These are phyloP conservation scores for Sacculina carcini DNA, from an alignment of 2,888 invertebrate species.

Conservation along the genomic window DNA sequence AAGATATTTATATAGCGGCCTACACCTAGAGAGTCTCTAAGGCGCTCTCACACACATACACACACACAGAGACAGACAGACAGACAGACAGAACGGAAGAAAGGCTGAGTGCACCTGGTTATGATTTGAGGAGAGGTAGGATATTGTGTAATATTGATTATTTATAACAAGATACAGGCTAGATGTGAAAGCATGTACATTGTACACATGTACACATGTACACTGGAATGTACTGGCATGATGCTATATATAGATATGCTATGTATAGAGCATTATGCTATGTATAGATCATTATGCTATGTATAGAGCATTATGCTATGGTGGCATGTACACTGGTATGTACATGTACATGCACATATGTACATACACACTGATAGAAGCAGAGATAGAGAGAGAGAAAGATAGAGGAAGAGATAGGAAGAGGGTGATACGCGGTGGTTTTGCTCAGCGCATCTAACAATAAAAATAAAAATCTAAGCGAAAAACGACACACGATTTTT, in stretches of 20 bases:
- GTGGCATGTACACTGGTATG: constrained; percentile 5
- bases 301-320: too few species aligned
- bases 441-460: neutral
- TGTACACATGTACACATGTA: neutral
- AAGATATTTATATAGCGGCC: too few species aligned
- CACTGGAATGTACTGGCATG: neutral
- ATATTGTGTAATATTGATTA: neutral
- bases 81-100: too few species aligned
- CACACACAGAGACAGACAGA: too few species aligned
- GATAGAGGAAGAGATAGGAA: neutral
- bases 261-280: neutral
- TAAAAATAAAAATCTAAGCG: neutral
- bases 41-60: too few species aligned
- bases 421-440: neutral
- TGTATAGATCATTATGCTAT: constrained; percentile 4
- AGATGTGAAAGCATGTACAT: neutral
- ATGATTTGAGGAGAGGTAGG: too few species aligned
- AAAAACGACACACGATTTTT: neutral
- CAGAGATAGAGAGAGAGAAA: neutral
- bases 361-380: neutral
- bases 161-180: neutral
- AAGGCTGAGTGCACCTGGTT: too few species aligned
- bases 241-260: constrained; percentile 3
- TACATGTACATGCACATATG: constrained; percentile 3
- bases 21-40: too few species aligned